These are phyloP conservation scores for Saxidomus purpurata DNA, from an alignment of 1,140 invertebrate genomes.

Conservation along the genomic window DNA sequence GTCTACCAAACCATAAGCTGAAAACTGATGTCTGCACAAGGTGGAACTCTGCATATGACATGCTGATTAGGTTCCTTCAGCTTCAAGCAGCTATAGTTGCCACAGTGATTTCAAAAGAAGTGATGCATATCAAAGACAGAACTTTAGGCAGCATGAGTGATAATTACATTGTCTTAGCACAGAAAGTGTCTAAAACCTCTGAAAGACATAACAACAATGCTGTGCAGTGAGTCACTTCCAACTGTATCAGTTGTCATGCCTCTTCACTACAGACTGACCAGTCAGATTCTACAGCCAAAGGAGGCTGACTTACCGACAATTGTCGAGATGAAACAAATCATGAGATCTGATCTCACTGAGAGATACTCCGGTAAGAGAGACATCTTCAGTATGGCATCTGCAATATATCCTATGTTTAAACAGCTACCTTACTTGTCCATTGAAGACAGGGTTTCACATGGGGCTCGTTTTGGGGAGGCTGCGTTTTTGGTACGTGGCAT, in stretches of 20 bases:
- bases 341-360: neutral
- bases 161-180: neutral
- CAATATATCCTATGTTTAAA: neutral
- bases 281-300: neutral
- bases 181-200: slow-evolving; percentile 25
- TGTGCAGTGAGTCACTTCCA: slow-evolving; percentile 12
- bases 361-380: neutral
- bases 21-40: slow-evolving; percentile 23
- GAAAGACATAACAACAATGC: slow-evolving; percentile 36
- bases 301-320: neutral
- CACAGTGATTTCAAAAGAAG: neutral
- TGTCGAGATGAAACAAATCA: neutral
- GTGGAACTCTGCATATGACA: slow-evolving; percentile 37
- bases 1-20: slow-evolving; percentile 21
- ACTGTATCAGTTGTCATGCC: slow-evolving; percentile 37
- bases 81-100: slow-evolving; percentile 10
- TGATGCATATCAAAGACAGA: neutral
- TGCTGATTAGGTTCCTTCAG: slow-evolving; percentile 8
- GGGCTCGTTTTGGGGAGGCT: too few relatives aligned
- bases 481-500: too few relatives aligned
- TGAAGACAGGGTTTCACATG: neutral
- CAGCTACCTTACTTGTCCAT: neutral
- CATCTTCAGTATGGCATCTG: neutral
- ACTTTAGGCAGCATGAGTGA: neutral
- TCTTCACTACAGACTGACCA: neutral